phyloP scores from a whole-genome alignment of 2,888 invertebrate genomes.

The Cecidostiba fungosa region DNA sequence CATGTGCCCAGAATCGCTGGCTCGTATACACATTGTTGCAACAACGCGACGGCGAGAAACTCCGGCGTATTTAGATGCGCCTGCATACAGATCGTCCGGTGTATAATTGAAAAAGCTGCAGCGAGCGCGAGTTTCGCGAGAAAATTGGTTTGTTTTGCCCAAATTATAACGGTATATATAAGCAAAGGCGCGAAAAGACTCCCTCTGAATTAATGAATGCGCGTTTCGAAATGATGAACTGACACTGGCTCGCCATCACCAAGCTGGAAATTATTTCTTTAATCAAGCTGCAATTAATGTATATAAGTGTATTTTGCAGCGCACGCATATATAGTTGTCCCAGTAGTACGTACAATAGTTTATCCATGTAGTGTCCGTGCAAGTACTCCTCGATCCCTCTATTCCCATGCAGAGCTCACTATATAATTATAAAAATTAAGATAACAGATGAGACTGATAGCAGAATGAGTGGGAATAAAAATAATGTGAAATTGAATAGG shows the following conservation, averaged over 20 bases:
- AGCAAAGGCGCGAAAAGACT: no score
- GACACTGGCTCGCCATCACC: not conserved
- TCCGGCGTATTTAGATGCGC: not conserved
- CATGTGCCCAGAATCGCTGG: not conserved
- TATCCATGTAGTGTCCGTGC: no score
- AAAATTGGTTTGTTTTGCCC: no score
- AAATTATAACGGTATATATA: no score
- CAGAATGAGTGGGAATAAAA: not conserved
- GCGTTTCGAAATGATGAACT: no score
- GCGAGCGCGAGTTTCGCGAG: not conserved
- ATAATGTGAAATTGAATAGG: not conserved
- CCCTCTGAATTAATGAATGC: no score
- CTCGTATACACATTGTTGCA: not conserved
- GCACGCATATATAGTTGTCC: no score
- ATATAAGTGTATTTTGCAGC: not conserved
- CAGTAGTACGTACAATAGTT: no score
- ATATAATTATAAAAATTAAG: constrained; percentile 42
- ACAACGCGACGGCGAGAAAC: not conserved
- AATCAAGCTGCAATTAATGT: not conserved
- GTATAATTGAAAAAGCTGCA: constrained; percentile 6
- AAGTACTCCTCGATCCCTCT: no score
- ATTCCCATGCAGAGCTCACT: no score
- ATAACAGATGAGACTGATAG: not conserved
- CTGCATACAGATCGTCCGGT: not conserved
- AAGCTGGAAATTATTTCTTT: not conserved